A percentile compares a stretch with the other conserved stretches of the same genome.
Conservation (phyloP, 2,888 invertebrate genomes). For the Tridacna gigas region DNA sequence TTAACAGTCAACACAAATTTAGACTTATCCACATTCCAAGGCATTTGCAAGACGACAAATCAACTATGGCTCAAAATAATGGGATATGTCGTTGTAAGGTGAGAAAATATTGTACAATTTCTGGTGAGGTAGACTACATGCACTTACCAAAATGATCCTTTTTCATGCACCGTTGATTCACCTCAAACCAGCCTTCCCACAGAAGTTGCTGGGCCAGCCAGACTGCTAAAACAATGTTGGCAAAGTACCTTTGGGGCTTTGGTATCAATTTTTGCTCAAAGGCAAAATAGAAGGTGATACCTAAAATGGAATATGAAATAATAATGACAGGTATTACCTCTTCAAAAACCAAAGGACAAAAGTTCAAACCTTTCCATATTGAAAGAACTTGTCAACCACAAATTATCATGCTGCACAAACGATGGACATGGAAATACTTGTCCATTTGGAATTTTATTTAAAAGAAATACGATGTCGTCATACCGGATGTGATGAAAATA, state of each 20-base stretch:
- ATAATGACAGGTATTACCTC: background rate
- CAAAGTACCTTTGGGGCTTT: constrained; percentile 63
- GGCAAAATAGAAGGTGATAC: constrained; percentile 69
- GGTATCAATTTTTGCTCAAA: constrained; percentile 65
- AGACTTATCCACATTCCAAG: background rate
- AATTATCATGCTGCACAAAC: background rate
- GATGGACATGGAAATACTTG: background rate
- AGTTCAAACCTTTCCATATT: too few species aligned
- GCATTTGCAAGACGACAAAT: background rate
- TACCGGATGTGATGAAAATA: background rate
- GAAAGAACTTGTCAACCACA: background rate
- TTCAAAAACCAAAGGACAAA: too few species aligned
- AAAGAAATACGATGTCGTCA: background rate
- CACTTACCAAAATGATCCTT: constrained; percentile 9
- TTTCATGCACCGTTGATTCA: constrained; percentile 8
- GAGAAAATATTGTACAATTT: background rate
- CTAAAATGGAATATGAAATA: constrained; percentile 45
- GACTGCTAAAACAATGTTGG: constrained; percentile 64
- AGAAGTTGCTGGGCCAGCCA: constrained; percentile 68
- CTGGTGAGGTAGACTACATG: background rate
- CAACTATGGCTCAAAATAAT: background rate
- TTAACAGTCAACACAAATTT: background rate
- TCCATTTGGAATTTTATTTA: background rate
- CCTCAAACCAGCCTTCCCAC: constrained; percentile 70
- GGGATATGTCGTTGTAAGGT: background rate